Evolutionary conservation across 2,888 invertebrate genomes (phyloP).

Genomic region (Chalcosyrphus nemorum): DNA sequence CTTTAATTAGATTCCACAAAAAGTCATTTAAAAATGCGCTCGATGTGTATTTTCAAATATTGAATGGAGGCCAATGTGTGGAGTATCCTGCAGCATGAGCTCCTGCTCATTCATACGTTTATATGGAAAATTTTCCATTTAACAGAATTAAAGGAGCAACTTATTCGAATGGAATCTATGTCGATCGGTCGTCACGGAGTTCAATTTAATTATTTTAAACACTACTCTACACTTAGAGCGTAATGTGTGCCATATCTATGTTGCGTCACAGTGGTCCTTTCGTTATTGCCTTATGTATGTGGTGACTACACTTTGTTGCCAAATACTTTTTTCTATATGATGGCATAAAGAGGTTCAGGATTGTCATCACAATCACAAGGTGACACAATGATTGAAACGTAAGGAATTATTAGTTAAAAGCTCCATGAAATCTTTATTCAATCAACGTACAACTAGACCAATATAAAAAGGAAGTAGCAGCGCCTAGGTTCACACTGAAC

Average conservation of each 20-base stretch:
- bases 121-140: background rate
- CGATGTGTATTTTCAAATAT: constrained; percentile 6
- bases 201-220: background rate
- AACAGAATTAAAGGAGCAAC: background rate
- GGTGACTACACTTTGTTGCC: too few relatives aligned
- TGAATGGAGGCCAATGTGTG: constrained; percentile 1
- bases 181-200: background rate
- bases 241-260: background rate
- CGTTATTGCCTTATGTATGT: too few relatives aligned
- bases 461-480: too few relatives aligned
- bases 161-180: background rate
- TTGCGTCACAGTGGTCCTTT: background rate
- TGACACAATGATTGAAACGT: too few relatives aligned
- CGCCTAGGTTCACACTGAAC: too few relatives aligned
- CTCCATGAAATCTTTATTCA: too few relatives aligned
- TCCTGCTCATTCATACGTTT: background rate
- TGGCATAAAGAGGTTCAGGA: too few relatives aligned
- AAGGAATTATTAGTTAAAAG: too few relatives aligned
- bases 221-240: background rate
- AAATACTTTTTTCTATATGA: too few relatives aligned
- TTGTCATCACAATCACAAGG: too few relatives aligned
- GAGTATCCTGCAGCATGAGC: background rate
- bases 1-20: constrained; percentile 14
- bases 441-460: too few relatives aligned
- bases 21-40: constrained; percentile 35